Percentiles rank a stretch among this genome's conserved stretches.
Conservation (phyloP, 2,888 invertebrate species). For the Pyrochroa serraticornis region DNA sequence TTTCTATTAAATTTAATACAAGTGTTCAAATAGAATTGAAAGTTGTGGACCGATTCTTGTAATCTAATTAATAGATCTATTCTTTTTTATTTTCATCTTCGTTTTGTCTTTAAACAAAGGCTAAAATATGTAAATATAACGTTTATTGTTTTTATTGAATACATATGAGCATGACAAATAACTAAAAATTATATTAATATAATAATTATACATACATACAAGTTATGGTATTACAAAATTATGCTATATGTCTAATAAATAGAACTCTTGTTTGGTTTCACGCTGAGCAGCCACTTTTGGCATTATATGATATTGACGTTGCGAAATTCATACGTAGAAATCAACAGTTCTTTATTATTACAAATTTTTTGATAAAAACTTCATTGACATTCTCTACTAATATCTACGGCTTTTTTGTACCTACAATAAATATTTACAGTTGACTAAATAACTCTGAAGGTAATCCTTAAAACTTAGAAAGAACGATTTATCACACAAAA, state of each 20-base stretch:
- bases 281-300: constrained; percentile 33
- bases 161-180: constrained; percentile 43
- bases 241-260: constrained; percentile 33
- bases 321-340: constrained; percentile 22
- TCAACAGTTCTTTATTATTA: constrained; percentile 27
- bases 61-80: too few species aligned
- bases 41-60: too few species aligned
- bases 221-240: constrained; percentile 41
- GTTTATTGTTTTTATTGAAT: constrained; percentile 47
- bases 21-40: too few species aligned
- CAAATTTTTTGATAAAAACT: constrained; percentile 39
- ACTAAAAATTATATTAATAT: constrained; percentile 42
- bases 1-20: too few species aligned
- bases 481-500: constrained; percentile 35
- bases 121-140: constrained; percentile 45
- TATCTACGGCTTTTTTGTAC: constrained; percentile 41
- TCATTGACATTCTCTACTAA: constrained; percentile 43
- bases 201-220: constrained; percentile 47
- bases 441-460: constrained; percentile 29
- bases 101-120: neutral
- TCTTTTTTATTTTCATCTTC: too few species aligned
- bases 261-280: constrained; percentile 40
- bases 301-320: constrained; percentile 23
- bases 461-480: constrained; percentile 32
- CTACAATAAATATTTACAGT: constrained; percentile 43